These are phyloP conservation scores for Scomberomorus guttatus DNA, from an alignment of 2,797 vertebrate species.

Conservation along the genomic window DNA sequence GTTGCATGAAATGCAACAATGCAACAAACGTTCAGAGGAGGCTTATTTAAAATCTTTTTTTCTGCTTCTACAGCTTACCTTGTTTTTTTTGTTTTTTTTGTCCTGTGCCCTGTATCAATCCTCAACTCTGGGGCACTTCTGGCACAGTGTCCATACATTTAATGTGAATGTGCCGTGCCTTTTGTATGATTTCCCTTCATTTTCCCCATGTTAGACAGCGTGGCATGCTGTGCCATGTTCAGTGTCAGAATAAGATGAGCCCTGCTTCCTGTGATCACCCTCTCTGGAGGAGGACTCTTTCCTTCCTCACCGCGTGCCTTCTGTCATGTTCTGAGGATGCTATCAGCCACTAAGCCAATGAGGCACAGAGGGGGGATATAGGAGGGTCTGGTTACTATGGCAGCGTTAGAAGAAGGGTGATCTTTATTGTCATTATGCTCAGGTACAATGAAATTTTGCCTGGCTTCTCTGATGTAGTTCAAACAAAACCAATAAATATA, in stretches of 20 bases:
- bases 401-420: not conserved
- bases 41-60: not conserved
- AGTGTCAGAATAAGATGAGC: slow-evolving; percentile 61
- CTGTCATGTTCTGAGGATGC: slow-evolving; percentile 63
- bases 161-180: slow-evolving; percentile 27
- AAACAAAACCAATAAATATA: no score
- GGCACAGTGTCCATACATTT: slow-evolving; percentile 33
- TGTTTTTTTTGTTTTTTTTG: slow-evolving; percentile 40
- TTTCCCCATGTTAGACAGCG: slow-evolving; percentile 40
- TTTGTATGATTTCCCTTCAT: slow-evolving; percentile 58
- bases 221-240: slow-evolving; percentile 54
- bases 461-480: no score
- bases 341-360: slow-evolving; percentile 39
- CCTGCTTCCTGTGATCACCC: slow-evolving; percentile 64
- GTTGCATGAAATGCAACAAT: not conserved
- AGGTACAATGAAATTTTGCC: no score
- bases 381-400: slow-evolving; percentile 43
- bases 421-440: no score
- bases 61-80: not conserved
- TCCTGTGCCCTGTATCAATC: slow-evolving; percentile 18
- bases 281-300: slow-evolving; percentile 61
- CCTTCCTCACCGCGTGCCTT: slow-evolving; percentile 71
- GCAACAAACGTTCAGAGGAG: not conserved
- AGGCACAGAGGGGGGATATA: slow-evolving; percentile 29
- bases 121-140: slow-evolving; percentile 12